phyloP scores from a whole-genome alignment of 2,888 invertebrate genomes.

The Sylvicola cinctus region DNA sequence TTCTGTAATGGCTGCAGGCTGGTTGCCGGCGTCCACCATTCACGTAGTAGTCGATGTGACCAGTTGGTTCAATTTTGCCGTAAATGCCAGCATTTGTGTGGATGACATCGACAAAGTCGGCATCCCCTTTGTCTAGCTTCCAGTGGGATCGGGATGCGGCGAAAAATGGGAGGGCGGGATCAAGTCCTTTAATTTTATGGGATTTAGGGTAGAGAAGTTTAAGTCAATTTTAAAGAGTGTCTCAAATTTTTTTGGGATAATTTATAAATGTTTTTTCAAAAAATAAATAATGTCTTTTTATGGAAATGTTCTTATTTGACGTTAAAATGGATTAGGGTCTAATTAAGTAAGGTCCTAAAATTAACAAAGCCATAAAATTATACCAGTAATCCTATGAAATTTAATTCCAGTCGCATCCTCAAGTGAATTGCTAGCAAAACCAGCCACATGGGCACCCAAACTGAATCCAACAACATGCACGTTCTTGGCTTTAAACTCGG shows the following conservation, averaged over 20 bases:
- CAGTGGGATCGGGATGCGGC: too few species aligned
- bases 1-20: not conserved
- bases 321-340: too few species aligned
- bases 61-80: constrained; percentile 40
- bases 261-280: too few species aligned
- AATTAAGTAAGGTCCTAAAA: too few species aligned
- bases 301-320: too few species aligned
- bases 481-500: constrained; percentile 18
- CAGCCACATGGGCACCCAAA: constrained; percentile 32
- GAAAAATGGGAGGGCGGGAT: too few species aligned
- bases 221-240: too few species aligned
- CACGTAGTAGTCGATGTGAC: constrained; percentile 50
- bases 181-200: too few species aligned
- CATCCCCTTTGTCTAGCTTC: constrained; percentile 42
- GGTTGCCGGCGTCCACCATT: constrained; percentile 33
- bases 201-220: too few species aligned
- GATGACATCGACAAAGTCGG: constrained; percentile 45
- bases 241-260: too few species aligned
- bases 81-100: constrained; percentile 50
- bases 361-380: too few species aligned
- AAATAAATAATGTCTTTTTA: too few species aligned
- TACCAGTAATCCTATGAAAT: constrained; percentile 24
- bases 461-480: constrained; percentile 36
- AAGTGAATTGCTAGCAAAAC: constrained; percentile 21
- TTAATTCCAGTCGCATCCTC: constrained; percentile 14